Evolutionary conservation across 2,888 invertebrate genomes (phyloP), one percentile per base, ranked within the genome.

Genomic region (Rotaria magnacalcarata): DNA sequence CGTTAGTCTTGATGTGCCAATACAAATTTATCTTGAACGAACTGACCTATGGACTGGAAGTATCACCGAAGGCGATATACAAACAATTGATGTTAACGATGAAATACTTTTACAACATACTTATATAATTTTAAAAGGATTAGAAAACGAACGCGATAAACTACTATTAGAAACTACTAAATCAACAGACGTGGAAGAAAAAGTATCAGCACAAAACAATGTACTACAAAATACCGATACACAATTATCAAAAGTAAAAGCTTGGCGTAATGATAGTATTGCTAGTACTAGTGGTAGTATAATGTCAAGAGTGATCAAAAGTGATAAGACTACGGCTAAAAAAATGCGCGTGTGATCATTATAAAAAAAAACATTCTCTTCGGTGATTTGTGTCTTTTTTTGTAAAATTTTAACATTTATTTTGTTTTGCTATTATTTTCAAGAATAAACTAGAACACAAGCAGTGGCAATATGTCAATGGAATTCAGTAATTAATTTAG

Each of bases 1-100:
- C n/a, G 47, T 80, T 47, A 24, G 47, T 80, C 47, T 80, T 24
- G 80, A 80, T 47, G 43, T n/a, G 0, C 80, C 80, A 10, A 43
- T 80, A 47, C 80, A 80, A 24, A 80, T 80, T 80, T 80, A 80
- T 47, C 47, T 80, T n/a, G 80, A 80, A 80, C 80, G 80, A 47
- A 80, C 80, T 24, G 80, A 80, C n/a, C 24, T 80, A n/a, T 80
- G 80, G 80, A 80, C 43, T 47, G 80, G 47, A 47, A 47, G 47
- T 80, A 47, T 80, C 4, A 80, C 24, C 0, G 80, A 80, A 80
- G 14, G 2, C 24, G 80, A 80, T 80, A 80, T 80, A n/a, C 80
- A 80, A 47, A 80, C 80, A 80, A 19, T 80, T 47, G 47, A 80
- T 14, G 14, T 80, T 24, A 2, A 43, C 11, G 80, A 80, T 14